Base-by-base conservation (phyloP, 1,140 invertebrate species). In the Condylostylus longicornis region DNA sequence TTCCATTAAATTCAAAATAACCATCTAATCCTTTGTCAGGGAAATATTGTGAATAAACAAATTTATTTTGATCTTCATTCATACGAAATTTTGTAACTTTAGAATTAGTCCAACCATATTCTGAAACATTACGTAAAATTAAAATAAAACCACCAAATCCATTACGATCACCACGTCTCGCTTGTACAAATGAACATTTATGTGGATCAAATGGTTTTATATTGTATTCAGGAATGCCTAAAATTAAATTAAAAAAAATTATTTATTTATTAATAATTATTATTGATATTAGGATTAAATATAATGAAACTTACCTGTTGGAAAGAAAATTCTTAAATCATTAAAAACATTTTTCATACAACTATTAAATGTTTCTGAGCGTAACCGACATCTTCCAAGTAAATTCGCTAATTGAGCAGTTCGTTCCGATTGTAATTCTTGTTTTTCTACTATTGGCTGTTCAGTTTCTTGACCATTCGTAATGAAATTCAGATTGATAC, bases 191-290 rank as follows among this genome's bases (percentile, higher is more conserved):
- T 18, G 66, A 62, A 0, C 76, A 74, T 38, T 68, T 75, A 54
- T 82, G 81, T 0, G 82, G 82, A 57, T 86, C 82, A 48, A 85
- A 83, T 1, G 81, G 70, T 2, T 66, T 63, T 0, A 85, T 68
- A 22, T 75, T 71, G 48, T 77, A 72, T 44, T 77, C 70, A 0
- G 76, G 68, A n/a, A 84, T 59, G 40, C 82, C 76, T 79, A 45
- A 12, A 61, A 50, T n/a, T n/a, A n/a, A 18, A 20, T 17, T 28
- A 40, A 31, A 19, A n/a, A 15, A 21, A 20, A 19, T 13, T 13
- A 19, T 5, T 20, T 29, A 5, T 21, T 34, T 12, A 18, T 19
- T 8, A 14, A 27, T 17, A 28, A 27, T 27, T 15, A 40, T 38
- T 9, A 14, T 15, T 32, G 21, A 25, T 40, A 19, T 18, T 15